phyloP scores from a whole-genome alignment of 2,113 vertebrate genomes.

The Scatophagus argus region DNA sequence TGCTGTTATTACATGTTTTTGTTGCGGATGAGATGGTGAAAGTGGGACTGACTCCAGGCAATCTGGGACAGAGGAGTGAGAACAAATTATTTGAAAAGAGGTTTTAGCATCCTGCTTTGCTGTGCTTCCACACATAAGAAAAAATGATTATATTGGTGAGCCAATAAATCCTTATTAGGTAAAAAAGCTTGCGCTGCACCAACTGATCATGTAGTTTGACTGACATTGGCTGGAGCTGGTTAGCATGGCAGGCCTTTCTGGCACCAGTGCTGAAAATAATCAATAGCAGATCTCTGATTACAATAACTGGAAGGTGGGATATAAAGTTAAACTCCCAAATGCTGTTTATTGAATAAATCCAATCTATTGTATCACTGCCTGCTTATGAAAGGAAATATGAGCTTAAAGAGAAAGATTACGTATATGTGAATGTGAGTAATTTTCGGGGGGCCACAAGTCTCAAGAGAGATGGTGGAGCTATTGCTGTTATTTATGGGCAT shows the following conservation, averaged over 20 bases:
- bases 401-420: slow-evolving; percentile 37
- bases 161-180: slow-evolving; percentile 16
- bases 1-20: slow-evolving; percentile 62
- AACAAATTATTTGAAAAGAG: slow-evolving; percentile 56
- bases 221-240: neutral
- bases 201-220: neutral
- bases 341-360: slow-evolving; percentile 48
- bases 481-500: slow-evolving; percentile 48
- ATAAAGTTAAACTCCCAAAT: slow-evolving; percentile 37
- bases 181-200: neutral
- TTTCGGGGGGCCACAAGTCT: slow-evolving; percentile 47
- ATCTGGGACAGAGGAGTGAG: slow-evolving; percentile 48
- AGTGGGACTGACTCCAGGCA: slow-evolving; percentile 61
- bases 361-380: slow-evolving; percentile 47
- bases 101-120: slow-evolving; percentile 25
- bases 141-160: slow-evolving; percentile 17
- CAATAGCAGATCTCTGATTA: slow-evolving; percentile 58
- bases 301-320: slow-evolving; percentile 48
- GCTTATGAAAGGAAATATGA: slow-evolving; percentile 49
- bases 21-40: slow-evolving; percentile 57
- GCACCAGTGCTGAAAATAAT: slow-evolving; percentile 21
- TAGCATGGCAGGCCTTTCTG: slow-evolving; percentile 23
- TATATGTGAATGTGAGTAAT: slow-evolving; percentile 49
- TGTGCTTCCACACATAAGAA: neutral
- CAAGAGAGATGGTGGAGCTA: slow-evolving; percentile 42